Evolutionary conservation across 2,888 invertebrate genomes (phyloP).

Genomic region (Cepaea hortensis): DNA sequence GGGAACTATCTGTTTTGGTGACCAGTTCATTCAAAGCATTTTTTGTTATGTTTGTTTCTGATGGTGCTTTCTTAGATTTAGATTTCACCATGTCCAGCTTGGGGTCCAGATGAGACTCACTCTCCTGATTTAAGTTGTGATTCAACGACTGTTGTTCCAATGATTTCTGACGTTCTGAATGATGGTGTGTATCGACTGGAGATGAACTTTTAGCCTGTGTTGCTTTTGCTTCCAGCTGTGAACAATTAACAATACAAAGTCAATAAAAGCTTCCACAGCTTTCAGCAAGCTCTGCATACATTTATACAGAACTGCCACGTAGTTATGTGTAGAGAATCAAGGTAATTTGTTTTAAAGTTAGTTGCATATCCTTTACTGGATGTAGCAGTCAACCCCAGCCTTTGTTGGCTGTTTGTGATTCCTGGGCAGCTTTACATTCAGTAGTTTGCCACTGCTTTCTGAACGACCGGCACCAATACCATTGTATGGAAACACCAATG

Average conservation of each 20-base stretch:
- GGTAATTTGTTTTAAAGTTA: no score
- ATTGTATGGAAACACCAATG: no score
- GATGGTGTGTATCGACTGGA: background rate
- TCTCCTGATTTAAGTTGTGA: background rate
- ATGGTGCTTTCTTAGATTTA: slow-evolving; percentile 4
- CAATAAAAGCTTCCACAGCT: no score
- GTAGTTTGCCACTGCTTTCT: no score
- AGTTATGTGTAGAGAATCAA: no score
- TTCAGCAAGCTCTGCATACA: no score
- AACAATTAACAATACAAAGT: slow-evolving; percentile 14
- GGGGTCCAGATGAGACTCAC: background rate
- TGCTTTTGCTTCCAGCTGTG: slow-evolving; percentile 46
- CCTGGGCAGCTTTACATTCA: no score
- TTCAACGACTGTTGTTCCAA: background rate
- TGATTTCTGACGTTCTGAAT: slow-evolving; percentile 2
- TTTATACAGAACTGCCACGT: no score
- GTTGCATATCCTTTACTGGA: no score
- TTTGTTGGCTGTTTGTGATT: no score
- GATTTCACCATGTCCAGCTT: slow-evolving; percentile 11
- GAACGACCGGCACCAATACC: no score
- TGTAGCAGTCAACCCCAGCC: no score
- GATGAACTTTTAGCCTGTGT: slow-evolving; percentile 1
- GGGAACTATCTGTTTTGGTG: background rate
- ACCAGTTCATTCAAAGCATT: background rate
- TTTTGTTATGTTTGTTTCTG: background rate